phyloP scores from a whole-genome alignment of 2,888 invertebrate species.

The Octodonta nipae region DNA sequence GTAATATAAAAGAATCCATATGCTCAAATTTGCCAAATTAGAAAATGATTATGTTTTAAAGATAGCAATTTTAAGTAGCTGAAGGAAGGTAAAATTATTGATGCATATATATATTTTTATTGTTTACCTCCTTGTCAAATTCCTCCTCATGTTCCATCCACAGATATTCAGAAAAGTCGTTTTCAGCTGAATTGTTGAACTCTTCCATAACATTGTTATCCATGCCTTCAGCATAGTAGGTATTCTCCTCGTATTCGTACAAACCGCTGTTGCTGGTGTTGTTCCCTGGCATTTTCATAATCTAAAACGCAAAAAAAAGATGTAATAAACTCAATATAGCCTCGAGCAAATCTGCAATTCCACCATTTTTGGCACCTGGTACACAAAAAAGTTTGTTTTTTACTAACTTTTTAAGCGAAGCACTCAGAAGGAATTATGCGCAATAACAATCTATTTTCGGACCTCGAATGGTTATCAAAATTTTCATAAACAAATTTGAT shows the following conservation, averaged over 20 bases:
- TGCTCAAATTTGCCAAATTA: too few species aligned
- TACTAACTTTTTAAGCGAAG: too few species aligned
- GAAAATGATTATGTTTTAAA: conserved; percentile 3
- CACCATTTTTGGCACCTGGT: conserved; percentile 21
- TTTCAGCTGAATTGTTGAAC: conserved; percentile 39
- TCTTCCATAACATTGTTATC: conserved; percentile 30
- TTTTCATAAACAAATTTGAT: too few species aligned
- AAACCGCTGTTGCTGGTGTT: conserved; percentile 27
- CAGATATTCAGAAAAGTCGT: conserved; percentile 79
- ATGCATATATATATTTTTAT: too few species aligned
- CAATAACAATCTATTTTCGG: too few species aligned
- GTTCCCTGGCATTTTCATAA: conserved; percentile 29
- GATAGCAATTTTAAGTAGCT: neutral
- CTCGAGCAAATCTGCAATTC: conserved; percentile 16
- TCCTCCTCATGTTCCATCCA: conserved; percentile 94
- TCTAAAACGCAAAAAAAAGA: conserved; percentile 17
- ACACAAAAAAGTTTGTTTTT: too few species aligned
- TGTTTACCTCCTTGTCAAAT: conserved; percentile 70
- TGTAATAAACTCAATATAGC: conserved; percentile 7
- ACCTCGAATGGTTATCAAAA: too few species aligned
- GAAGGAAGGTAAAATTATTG: neutral
- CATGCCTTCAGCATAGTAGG: conserved; percentile 23
- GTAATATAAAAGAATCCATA: too few species aligned
- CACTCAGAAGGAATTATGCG: too few species aligned
- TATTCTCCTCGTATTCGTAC: conserved; percentile 27